A percentile compares a stretch with the other conserved stretches of the same genome.
Conservation (phyloP, 2,797 vertebrate genomes). For the Crotalus adamanteus region DNA sequence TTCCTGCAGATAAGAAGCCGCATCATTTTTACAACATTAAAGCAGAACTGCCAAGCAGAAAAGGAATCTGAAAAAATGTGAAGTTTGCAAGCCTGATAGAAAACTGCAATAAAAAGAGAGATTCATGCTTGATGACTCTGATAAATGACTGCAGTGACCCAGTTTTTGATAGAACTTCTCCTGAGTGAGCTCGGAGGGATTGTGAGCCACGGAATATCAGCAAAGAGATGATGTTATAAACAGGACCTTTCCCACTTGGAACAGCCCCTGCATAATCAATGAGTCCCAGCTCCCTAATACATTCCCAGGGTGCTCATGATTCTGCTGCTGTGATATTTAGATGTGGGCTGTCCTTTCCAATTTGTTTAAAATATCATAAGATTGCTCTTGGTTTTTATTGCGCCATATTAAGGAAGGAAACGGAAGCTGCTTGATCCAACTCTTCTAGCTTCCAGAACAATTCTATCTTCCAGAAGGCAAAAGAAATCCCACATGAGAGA, state of each 20-base stretch:
- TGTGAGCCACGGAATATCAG: neutral
- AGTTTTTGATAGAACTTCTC: slow-evolving; percentile 26
- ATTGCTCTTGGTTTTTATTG: neutral
- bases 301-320: neutral
- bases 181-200: neutral
- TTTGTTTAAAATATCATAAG: neutral
- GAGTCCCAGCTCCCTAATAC: neutral
- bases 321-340: slow-evolving; percentile 2
- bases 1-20: neutral
- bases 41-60: neutral
- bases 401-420: neutral
- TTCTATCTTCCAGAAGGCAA: neutral
- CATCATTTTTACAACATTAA: neutral
- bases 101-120: neutral
- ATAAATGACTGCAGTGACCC: slow-evolving; percentile 17
- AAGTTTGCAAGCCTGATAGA: neutral
- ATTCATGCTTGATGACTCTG: neutral
- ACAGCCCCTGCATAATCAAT: slow-evolving; percentile 11
- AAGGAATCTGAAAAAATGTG: neutral
- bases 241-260: slow-evolving; percentile 15
- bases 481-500: neutral
- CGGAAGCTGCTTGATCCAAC: neutral
- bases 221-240: neutral
- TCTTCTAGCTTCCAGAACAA: neutral
- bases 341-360: slow-evolving; percentile 16